phyloP scores from a whole-genome alignment of 2,888 invertebrate species.

The Acleris cristana region DNA sequence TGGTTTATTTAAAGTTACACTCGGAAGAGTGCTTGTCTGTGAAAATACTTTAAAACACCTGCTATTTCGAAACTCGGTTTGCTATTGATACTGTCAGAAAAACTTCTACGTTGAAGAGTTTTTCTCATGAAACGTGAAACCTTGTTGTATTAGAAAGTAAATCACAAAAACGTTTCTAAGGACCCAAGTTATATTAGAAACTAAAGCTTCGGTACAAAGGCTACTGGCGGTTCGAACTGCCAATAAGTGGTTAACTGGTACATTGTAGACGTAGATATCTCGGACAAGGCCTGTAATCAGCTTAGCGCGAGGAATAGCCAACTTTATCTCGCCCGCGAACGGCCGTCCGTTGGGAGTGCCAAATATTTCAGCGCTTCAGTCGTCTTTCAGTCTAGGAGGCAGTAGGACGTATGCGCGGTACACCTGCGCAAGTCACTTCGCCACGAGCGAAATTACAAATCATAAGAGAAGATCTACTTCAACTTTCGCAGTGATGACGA shows the following conservation, averaged over 20 bases:
- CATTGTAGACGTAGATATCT: conserved; percentile 40
- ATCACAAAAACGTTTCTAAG: neutral
- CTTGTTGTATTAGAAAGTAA: neutral
- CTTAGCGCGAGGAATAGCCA: conserved; percentile 63
- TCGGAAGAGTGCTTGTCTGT: conserved; percentile 5
- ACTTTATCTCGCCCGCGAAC: conserved; percentile 59
- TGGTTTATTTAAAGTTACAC: conserved; percentile 28
- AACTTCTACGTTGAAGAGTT: too few relatives aligned
- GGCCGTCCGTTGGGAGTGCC: conserved; percentile 52
- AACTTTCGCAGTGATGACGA: conserved; percentile 21
- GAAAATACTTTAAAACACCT: neutral
- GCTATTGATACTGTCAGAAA: conserved; percentile 1
- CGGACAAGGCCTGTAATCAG: conserved; percentile 60
- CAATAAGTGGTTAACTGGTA: conserved; percentile 32
- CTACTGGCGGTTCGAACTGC: conserved; percentile 24
- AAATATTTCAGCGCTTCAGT: conserved; percentile 65
- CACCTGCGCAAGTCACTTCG: conserved; percentile 41
- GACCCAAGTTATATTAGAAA: conserved; percentile 19
- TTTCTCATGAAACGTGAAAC: neutral
- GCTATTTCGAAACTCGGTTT: neutral
- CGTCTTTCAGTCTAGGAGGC: conserved; percentile 55
- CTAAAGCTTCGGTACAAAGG: conserved; percentile 10
- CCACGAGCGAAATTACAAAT: conserved; percentile 50
- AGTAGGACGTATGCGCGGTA: conserved; percentile 53
- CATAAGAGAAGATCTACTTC: conserved; percentile 11